Evolutionary conservation across 2,888 invertebrate genomes (phyloP), one percentile per base, ranked within the genome.

Genomic region (Zootermopsis nevadensis): DNA sequence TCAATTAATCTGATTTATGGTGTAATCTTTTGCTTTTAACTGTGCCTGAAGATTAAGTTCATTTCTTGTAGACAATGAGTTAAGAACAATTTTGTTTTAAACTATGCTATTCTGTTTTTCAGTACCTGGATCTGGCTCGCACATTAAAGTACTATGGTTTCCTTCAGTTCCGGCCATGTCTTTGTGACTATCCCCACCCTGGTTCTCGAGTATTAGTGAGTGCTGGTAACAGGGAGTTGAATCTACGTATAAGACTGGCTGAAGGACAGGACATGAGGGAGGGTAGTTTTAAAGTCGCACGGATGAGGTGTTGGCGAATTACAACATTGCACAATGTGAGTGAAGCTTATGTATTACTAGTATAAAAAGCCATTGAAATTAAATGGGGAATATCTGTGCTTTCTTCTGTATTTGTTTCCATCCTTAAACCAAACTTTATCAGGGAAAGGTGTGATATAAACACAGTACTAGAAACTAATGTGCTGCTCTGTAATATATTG

Each of bases 271-370:
- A 94, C 83, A 90, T 93, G n/a, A 93, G 93, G 86, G 98, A 98
- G 89, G 95, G 95, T 77, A 93, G 93, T 87, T 99, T 98, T 89
- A 96, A 97, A 89, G 97, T 99, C 66, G 99, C 98, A 0, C 92
- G 99, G 86, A 99, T 99, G 95, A 93, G 97, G 84, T 98, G 98
- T 88, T 99, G 99, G 99, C 93, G 99, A 86, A 97, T 99, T 77
- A 98, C 97, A 31, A 96, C 97, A 1, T 91, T 95, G 86, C 95
- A 95, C 88, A 91, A 91, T 86, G 95, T 95, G 89, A 92, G 92
- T 89, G 80, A 27, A 60, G n/a, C 2, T 48, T 48, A 48, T 12
- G n/a, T n/a, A n/a, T n/a, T n/a, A n/a, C n/a, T n/a, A n/a, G n/a
- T n/a, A n/a, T n/a, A n/a, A n/a, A n/a, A n/a, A n/a, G n/a, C n/a